Evolutionary conservation across 2,888 invertebrate genomes (phyloP).

Genomic region (Drosophila mercatorum): DNA sequence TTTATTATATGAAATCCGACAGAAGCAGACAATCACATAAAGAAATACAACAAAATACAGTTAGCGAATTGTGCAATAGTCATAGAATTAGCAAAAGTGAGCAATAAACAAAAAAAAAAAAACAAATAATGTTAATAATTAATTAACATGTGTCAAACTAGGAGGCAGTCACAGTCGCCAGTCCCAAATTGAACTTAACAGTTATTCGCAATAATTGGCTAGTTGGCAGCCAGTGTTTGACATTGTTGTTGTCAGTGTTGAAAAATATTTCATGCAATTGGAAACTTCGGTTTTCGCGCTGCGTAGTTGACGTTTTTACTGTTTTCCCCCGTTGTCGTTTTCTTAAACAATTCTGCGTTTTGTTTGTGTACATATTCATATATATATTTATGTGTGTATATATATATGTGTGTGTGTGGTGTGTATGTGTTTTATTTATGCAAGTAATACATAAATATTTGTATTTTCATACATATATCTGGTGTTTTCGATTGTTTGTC

Average conservation of each 20-base stretch:
- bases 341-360: constrained; percentile 1
- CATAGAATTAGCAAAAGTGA: constrained; percentile 36
- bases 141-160: constrained; percentile 41
- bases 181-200: constrained; percentile 27
- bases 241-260: constrained; percentile 53
- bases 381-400: neutral
- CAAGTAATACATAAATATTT: constrained; percentile 13
- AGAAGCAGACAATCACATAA: constrained; percentile 30
- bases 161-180: neutral
- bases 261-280: constrained; percentile 39
- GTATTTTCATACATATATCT: constrained; percentile 14
- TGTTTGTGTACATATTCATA: neutral
- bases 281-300: constrained; percentile 56
- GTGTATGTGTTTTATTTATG: constrained; percentile 19
- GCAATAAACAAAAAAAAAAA: constrained; percentile 22
- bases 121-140: constrained; percentile 42
- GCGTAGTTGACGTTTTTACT: constrained; percentile 45
- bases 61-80: constrained; percentile 63
- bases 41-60: constrained; percentile 24
- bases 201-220: constrained; percentile 48
- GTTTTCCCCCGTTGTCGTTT: constrained; percentile 47
- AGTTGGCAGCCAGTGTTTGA: constrained; percentile 50
- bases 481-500: constrained; percentile 31
- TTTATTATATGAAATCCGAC: constrained; percentile 48
- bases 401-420: neutral